These are phyloP conservation scores for Drosophila willistoni DNA, from an alignment of 1,140 invertebrate species.

Conservation along the genomic window DNA sequence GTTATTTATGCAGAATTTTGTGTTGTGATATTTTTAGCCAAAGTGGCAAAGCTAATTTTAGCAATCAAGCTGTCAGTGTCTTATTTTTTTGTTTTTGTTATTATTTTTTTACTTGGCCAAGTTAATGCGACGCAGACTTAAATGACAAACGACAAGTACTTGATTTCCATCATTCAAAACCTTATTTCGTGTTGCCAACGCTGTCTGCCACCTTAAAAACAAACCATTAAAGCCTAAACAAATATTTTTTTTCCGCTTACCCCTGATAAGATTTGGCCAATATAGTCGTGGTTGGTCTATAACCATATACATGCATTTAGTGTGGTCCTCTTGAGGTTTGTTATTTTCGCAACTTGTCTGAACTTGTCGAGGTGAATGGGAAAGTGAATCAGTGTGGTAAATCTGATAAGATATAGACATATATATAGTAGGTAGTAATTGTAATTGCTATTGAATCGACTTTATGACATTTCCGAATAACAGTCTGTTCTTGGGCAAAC, in stretches of 20 bases:
- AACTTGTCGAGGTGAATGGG: conserved; percentile 7
- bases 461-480: conserved; percentile 8
- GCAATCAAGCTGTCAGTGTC: conserved; percentile 27
- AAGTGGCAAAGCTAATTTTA: conserved; percentile 57
- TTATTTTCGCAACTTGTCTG: conserved; percentile 1
- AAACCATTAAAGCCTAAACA: conserved; percentile 16
- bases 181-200: conserved; percentile 11
- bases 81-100: conserved; percentile 21
- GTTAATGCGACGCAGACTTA: conserved; percentile 44
- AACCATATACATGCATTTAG: background rate
- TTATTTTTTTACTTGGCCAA: conserved; percentile 11
- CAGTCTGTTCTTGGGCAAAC: background rate
- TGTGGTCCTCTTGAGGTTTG: background rate
- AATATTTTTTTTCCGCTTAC: conserved; percentile 16
- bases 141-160: conserved; percentile 26
- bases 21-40: conserved; percentile 50
- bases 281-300: conserved; percentile 1
- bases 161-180: conserved; percentile 30
- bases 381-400: conserved; percentile 3
- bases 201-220: background rate
- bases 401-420: conserved; percentile 9
- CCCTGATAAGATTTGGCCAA: conserved; percentile 31
- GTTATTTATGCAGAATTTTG: conserved; percentile 59
- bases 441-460: conserved; percentile 6
- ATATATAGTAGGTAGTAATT: background rate